Percentiles rank a stretch among this genome's conserved stretches.
phyloP scores from a whole-genome alignment of 2,113 vertebrate species.

The Leuciscus idus region DNA sequence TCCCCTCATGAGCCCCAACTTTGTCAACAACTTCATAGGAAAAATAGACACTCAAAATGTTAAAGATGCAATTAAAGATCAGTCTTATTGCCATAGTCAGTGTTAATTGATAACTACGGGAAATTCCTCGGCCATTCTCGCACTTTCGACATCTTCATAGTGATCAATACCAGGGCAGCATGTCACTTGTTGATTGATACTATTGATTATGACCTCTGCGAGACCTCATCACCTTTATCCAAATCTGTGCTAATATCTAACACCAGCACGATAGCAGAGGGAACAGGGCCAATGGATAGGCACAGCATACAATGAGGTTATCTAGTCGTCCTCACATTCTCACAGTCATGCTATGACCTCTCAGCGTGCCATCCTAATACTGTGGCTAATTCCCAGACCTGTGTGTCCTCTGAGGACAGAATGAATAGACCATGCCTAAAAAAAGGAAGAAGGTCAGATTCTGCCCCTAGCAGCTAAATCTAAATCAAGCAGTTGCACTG shows the following conservation, averaged over 20 bases:
- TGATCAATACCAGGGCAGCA: conserved; percentile 69
- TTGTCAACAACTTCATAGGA: background rate
- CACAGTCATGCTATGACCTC: conserved; percentile 43
- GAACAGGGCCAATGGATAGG: conserved; percentile 48
- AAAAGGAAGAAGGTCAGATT: background rate
- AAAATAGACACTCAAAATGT: background rate
- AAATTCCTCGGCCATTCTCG: background rate
- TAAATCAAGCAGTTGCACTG: background rate
- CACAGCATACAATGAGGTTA: conserved; percentile 41
- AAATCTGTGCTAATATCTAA: conserved; percentile 71
- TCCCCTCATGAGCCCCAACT: too few species aligned
- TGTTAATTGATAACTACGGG: background rate
- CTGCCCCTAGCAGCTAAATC: background rate
- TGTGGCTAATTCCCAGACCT: conserved; percentile 28
- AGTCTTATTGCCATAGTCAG: background rate
- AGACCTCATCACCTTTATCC: conserved; percentile 61
- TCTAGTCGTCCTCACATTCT: conserved; percentile 48
- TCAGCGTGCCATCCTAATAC: conserved; percentile 29
- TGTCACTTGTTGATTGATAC: conserved; percentile 72
- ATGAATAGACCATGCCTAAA: background rate
- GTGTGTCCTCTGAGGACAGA: background rate
- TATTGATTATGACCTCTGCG: conserved; percentile 65
- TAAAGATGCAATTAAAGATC: background rate
- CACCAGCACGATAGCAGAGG: conserved; percentile 64
- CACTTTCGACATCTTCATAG: background rate